Evolutionary conservation across 1,140 invertebrate genomes (phyloP), one percentile per base, ranked within the genome.

Genomic region (Reticulitermes speratus): DNA sequence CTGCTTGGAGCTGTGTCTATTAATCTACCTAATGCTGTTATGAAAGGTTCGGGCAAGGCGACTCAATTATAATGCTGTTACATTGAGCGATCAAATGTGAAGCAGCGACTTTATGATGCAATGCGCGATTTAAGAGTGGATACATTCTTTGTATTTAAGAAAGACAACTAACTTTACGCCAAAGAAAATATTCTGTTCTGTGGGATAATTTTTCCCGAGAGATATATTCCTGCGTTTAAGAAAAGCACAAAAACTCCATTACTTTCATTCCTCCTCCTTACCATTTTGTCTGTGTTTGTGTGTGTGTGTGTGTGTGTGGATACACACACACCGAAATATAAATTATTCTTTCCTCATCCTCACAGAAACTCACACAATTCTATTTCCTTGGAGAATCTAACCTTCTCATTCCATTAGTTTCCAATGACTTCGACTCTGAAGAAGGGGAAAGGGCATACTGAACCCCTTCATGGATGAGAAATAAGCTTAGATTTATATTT

Each of bases 371-470:
- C 65, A 75, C n/a, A n/a, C 25, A 30, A 75, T 75, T 75, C 65
- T 14, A 75, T 75, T 75, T 75, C 65, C 65, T 75, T 75, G 65
- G 65, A 75, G 65, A 75, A 75, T 30, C 65, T 75, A 75, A 75
- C 65, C 3, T 8, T 75, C 65, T 25, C 65, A 75, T 75, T 75
- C n/a, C n/a, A 75, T 75, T 75, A 19, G 65, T 9, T 75, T n/a
- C 65, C 65, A 75, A 30, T 75, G 65, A 75, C 65, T 75, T 55
- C 19, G 65, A 75, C 65, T 75, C 65, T 75, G 65, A 0, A 75
- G n/a, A 11, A 30, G 65, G 25, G n/a, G 25, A 75, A n/a, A 25
- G n/a, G n/a, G 25, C n/a, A 75, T 75, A 25, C n/a, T 75, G 25
- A 75, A 75, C 65, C 25, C 65, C 65, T 75, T 75, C 65, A 16